phyloP scores from a whole-genome alignment of 2,888 invertebrate genomes.

The Drosophila maculinotata region DNA sequence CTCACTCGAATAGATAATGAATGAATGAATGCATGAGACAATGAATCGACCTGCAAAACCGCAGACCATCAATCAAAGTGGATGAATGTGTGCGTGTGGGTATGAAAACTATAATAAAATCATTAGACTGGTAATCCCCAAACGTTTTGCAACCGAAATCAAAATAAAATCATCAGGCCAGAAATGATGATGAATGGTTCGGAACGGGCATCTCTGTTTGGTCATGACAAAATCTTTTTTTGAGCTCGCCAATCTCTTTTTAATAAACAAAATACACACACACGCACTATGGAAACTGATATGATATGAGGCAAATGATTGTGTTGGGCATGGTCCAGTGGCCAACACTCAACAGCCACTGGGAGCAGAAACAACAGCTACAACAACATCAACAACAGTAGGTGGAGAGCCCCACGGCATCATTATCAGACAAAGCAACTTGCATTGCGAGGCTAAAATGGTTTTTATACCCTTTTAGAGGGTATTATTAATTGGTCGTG shows the following conservation, averaged over 20 bases:
- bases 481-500: too few species aligned
- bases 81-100: constrained; percentile 38
- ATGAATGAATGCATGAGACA: constrained; percentile 36
- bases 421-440: constrained; percentile 75
- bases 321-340: constrained; percentile 55
- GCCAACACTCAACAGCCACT: constrained; percentile 64
- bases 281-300: constrained; percentile 3
- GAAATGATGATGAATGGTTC: constrained; percentile 76
- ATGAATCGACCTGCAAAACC: constrained; percentile 13
- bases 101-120: constrained; percentile 78
- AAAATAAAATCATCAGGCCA: constrained; percentile 75
- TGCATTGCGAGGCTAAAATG: constrained; percentile 46
- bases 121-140: constrained; percentile 76
- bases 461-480: too few species aligned
- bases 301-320: constrained; percentile 61
- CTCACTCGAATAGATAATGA: constrained; percentile 48
- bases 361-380: constrained; percentile 25
- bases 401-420: constrained; percentile 63
- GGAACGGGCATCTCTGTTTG: constrained; percentile 30
- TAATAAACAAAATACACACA: constrained; percentile 70
- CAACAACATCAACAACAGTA: constrained; percentile 25
- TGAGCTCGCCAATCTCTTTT: constrained; percentile 71
- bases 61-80: constrained; percentile 66
- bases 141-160: constrained; percentile 69
- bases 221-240: constrained; percentile 66